Base-by-base conservation (phyloP, 1,140 invertebrate genomes). In the Hylyphantes graminicola region DNA sequence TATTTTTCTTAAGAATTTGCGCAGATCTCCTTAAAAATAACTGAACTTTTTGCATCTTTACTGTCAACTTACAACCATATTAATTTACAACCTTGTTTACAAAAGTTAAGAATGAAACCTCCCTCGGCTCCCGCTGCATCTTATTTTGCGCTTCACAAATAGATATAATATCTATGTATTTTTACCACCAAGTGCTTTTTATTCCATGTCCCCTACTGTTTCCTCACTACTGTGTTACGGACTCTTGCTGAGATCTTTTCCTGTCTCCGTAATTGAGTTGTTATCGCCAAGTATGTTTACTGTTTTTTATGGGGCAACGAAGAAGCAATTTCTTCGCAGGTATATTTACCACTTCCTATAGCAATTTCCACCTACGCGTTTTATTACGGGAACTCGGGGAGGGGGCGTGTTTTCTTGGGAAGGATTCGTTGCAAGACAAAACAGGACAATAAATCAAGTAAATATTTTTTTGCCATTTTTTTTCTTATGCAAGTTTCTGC, bases 221-320 rank as follows among this genome's bases (percentile, higher is more conserved):
- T 76, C 13, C 19, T 61, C n/a, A 76, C 74, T 76, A 57, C 72
- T 59, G 72, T 74, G 50, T 35, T 13, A 63, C 55, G 61, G 61
- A 78, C 50, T 35, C 76, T 19, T 63, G 76, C 76, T 67, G 76
- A 65, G 53, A 55, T 63, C 55, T 54, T 64, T 78, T 78, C 76
- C 76, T 67, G 76, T 50, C 50, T 21, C 13, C n/a, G 50, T 65
- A 67, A 78, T 78, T 78, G 76, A 78, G 76, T 78, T 78, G 63
- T 78, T 67, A 78, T 13, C 53, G 57, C 57, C 17, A 12, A 12
- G 12, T 12, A 61, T 61, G 57, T 61, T 61, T 61, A 61, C 57
- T 61, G 17, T 17, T 61, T 15, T 17, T 61, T 17, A 61, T 17
- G 35, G 35, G 35, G 35, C 1, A 70, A 48, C n/a, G 15, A 50